Conservation (phyloP, 1,140 invertebrate species). For the Holotrichia oblita region DNA sequence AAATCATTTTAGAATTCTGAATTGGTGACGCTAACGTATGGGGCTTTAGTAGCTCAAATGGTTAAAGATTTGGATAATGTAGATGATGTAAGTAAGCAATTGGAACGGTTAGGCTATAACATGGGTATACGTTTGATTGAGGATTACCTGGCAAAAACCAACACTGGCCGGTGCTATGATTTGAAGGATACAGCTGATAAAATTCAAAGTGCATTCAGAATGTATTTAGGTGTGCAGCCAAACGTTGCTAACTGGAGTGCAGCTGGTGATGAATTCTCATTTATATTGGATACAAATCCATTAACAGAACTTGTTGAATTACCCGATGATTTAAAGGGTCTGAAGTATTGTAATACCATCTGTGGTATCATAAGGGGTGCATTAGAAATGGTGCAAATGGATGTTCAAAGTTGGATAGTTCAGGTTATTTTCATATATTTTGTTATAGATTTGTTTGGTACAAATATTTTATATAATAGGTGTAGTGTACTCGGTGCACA, state of each 20-base stretch:
- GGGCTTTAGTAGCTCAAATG: conserved; percentile 95
- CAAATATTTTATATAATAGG: too few relatives aligned
- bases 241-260: conserved; percentile 93
- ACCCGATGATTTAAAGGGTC: conserved; percentile 86
- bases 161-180: conserved; percentile 90
- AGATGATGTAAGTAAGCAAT: conserved; percentile 95
- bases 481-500: too few relatives aligned
- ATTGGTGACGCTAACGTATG: conserved; percentile 97
- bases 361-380: conserved; percentile 94
- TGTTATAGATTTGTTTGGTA: too few relatives aligned
- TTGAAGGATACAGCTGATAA: conserved; percentile 98
- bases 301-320: conserved; percentile 99
- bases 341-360: conserved; percentile 96
- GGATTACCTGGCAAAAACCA: conserved; percentile 95
- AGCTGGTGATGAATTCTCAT: conserved; percentile 95
- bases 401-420: conserved; percentile 82
- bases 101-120: conserved; percentile 96
- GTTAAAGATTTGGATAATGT: conserved; percentile 97
- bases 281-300: conserved; percentile 95
- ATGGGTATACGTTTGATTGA: conserved; percentile 98
- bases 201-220: conserved; percentile 84
- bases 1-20: conserved; percentile 87
- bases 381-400: conserved; percentile 94
- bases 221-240: conserved; percentile 92
- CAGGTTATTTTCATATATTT: conserved; percentile 61